Conservation (phyloP, 64 coral and sea anemone species). For the Dendrophyllia cribrosa region DNA sequence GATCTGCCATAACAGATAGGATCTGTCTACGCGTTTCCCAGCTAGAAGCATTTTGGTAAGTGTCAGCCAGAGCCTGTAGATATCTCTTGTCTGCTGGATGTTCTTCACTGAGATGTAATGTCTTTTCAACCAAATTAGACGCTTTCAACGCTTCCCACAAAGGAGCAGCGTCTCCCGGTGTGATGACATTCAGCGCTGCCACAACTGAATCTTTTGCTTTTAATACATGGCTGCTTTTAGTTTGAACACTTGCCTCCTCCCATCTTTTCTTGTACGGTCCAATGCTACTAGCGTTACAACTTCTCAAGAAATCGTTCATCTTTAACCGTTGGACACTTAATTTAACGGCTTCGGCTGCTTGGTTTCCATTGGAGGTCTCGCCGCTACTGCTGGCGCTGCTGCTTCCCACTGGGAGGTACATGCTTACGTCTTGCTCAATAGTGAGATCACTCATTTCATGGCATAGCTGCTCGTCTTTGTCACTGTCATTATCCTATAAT, state of each 20-base stretch:
- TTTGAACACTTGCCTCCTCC: constrained; percentile 40
- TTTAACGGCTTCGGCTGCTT: too few relatives aligned
- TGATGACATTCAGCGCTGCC: constrained; percentile 31
- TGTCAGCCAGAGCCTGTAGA: constrained; percentile 21
- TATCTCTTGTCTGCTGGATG: constrained; percentile 22
- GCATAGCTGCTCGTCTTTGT: too few relatives aligned
- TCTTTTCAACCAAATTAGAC: constrained; percentile 23
- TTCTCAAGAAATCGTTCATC: constrained; percentile 34
- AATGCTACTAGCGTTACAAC: constrained; percentile 1
- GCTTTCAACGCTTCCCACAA: constrained; percentile 47
- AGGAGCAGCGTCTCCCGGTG: neutral
- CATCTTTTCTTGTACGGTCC: constrained; percentile 52
- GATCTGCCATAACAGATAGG: constrained; percentile 24
- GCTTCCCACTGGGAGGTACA: too few relatives aligned
- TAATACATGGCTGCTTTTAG: constrained; percentile 27
- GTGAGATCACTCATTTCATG: too few relatives aligned
- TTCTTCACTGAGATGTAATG: neutral
- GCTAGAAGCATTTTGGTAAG: constrained; percentile 6
- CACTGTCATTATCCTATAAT: too few relatives aligned
- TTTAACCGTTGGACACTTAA: neutral
- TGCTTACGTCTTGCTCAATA: too few relatives aligned
- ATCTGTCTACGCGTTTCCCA: constrained; percentile 38
- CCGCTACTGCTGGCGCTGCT: too few relatives aligned
- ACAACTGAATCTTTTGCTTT: constrained; percentile 56
- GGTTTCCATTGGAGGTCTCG: too few relatives aligned